These are phyloP conservation scores for Lithobates sylvaticus DNA, from an alignment of 2,797 vertebrate species.

Conservation along the genomic window DNA sequence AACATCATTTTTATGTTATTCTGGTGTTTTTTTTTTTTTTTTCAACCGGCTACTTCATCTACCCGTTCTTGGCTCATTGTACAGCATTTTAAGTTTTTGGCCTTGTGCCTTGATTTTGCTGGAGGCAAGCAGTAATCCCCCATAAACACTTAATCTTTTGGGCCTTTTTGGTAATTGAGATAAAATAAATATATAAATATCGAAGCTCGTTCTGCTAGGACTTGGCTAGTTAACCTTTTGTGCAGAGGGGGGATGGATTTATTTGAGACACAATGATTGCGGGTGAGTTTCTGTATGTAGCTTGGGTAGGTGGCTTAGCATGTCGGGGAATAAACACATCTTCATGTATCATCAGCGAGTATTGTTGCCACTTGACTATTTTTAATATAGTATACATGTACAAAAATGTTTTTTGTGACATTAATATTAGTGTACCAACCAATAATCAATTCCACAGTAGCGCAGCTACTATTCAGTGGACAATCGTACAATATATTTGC, in stretches of 20 bases:
- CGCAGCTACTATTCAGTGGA: no score
- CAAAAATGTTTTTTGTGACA: no score
- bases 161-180: conserved; percentile 61
- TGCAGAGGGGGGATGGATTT: neutral
- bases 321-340: neutral
- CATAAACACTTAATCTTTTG: conserved; percentile 63
- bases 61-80: conserved; percentile 29
- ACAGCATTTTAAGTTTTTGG: conserved; percentile 52
- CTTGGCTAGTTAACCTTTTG: conserved; percentile 23
- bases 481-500: no score
- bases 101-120: conserved; percentile 57
- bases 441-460: no score
- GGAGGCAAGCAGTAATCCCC: conserved; percentile 60
- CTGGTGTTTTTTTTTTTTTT: conserved; percentile 16
- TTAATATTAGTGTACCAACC: no score
- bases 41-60: conserved; percentile 22
- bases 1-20: neutral
- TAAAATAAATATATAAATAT: conserved; percentile 62
- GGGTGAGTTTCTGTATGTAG: neutral
- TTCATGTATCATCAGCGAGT: no score
- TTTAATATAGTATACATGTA: no score
- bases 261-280: neutral
- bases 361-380: no score
- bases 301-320: neutral
- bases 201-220: neutral